phyloP scores from a whole-genome alignment of 2,113 vertebrate species.

The Spizaetus ornatus region DNA sequence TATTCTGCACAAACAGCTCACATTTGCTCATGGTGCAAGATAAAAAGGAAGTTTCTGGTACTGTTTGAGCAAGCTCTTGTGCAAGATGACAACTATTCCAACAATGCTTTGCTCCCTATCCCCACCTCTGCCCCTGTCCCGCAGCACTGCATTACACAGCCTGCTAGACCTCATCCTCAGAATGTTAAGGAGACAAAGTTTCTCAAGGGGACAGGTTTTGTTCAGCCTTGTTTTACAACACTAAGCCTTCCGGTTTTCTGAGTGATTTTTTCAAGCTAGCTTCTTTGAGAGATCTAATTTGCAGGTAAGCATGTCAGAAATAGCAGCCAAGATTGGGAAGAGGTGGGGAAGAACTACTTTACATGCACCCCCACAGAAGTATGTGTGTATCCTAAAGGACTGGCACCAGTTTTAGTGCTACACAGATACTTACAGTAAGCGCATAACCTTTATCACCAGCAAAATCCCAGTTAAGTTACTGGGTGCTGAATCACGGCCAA shows the following conservation, averaged over 20 bases:
- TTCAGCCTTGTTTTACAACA: not conserved
- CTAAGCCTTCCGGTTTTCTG: not conserved
- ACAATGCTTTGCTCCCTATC: not conserved
- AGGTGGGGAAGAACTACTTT: not conserved
- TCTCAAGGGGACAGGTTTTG: not conserved
- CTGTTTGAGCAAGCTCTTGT: not conserved
- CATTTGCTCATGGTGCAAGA: not conserved
- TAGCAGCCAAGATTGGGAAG: not conserved
- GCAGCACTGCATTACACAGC: not conserved
- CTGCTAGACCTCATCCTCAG: not conserved
- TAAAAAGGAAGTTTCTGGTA: not conserved
- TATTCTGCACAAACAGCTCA: not conserved
- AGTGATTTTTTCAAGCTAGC: not conserved
- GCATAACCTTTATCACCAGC: accelerated
- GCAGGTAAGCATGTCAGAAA: not conserved
- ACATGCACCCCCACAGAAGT: accelerated
- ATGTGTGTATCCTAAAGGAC: not conserved
- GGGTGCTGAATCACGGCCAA: not conserved
- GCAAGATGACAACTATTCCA: not conserved
- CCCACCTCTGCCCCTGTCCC: not conserved
- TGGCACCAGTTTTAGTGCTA: not conserved
- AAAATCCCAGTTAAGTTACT: not conserved
- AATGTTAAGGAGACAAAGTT: not conserved
- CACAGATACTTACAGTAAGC: not conserved
- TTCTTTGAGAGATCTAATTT: not conserved